Conservation (phyloP, 2,888 invertebrate genomes). For the Neuroscelio doddi region DNA sequence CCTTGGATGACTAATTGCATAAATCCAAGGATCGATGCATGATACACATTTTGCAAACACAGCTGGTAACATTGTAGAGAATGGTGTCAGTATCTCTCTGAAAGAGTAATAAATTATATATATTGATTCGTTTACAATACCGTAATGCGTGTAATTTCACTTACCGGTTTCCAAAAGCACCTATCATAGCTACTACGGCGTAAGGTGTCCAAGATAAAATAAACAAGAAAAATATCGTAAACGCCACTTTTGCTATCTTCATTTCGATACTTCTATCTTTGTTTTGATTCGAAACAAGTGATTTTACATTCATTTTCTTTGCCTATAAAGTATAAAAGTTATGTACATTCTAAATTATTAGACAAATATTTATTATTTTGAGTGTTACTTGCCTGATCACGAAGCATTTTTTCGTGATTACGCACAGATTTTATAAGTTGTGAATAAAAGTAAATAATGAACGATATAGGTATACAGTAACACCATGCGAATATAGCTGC, state of each 20-base stretch:
- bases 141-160: not conserved
- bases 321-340: constrained; percentile 73
- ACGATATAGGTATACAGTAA: constrained; percentile 83
- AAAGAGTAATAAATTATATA: not conserved
- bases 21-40: constrained; percentile 93
- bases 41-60: constrained; percentile 91
- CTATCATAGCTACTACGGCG: constrained; percentile 86
- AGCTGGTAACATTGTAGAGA: constrained; percentile 87
- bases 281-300: constrained; percentile 82
- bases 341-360: too few species aligned
- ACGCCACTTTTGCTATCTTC: constrained; percentile 90
- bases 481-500: constrained; percentile 84
- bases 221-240: constrained; percentile 88
- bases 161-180: constrained; percentile 83
- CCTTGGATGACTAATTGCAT: constrained; percentile 94
- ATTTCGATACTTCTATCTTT: constrained; percentile 85
- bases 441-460: constrained; percentile 88
- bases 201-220: constrained; percentile 94
- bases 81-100: constrained; percentile 72
- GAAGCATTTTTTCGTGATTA: constrained; percentile 86
- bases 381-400: constrained; percentile 76
- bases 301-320: constrained; percentile 93
- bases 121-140: not conserved
- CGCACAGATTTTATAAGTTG: constrained; percentile 92
- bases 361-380: too few species aligned